Evolutionary conservation across 2,888 invertebrate genomes (phyloP), one percentile per base, ranked within the genome.

Genomic region (Girardia tigrina): DNA sequence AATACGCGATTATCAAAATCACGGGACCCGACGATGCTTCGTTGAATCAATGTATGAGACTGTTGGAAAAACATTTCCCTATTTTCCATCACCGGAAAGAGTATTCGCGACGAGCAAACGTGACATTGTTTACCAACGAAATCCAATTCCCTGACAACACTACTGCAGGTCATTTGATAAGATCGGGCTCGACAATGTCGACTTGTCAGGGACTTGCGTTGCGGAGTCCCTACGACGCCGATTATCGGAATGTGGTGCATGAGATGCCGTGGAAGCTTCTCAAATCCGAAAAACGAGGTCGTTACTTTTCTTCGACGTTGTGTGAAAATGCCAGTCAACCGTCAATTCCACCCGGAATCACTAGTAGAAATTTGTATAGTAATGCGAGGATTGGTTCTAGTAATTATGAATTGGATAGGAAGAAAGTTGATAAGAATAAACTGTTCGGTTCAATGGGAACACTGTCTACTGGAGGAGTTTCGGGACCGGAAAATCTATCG

Each of bases 61-160:
- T 73, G 26, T 26, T 73, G 2, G 73, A 73, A 20, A 29, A 42
- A 42, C 27, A 42, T 8, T 73, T 73, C 29, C 73, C 73, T 16
- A 29, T 73, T 6, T 73, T 36, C 20, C 6, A 20, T 8, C n/a
- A 29, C 4, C 2, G 73, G 6, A 73, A 73, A 23, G 73, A 73
- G 20, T 73, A 73, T 36, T 29, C 73, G 6, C 73, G 73, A 26
- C 73, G 73, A 4, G 73, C 73, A 2, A 8, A 42, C n/a, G 73
- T 73, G 4, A 42, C 73, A 8, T 6, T 73, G 12, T 73, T 36
- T 26, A 23, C 73, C 2, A 29, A 36, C 16, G 36, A 29, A 28
- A n/a, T 42, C 29, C 29, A 73, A n/a, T 42, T 73, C 16, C 73
- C 36, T n/a, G 73, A 73, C 42, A 72, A 27, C n/a, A 12, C 36